Evolutionary conservation across 1,140 invertebrate species (phyloP).

Genomic region (Trichonephila clavipes): DNA sequence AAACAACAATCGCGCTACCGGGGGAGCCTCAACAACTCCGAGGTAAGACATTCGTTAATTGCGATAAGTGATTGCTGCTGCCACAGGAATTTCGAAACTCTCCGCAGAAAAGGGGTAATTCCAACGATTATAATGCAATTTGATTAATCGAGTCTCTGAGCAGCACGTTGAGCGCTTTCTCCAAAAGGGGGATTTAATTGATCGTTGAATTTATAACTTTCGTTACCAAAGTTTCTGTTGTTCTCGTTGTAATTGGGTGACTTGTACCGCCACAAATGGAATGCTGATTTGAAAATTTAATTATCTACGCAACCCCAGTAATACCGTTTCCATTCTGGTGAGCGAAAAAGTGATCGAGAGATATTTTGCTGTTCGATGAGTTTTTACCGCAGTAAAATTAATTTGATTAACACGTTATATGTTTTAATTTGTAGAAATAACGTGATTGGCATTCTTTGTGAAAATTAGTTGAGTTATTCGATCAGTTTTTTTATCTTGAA

Average conservation of each 20-base stretch:
- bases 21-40: neutral
- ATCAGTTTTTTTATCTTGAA: too few species aligned
- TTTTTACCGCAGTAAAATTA: too few species aligned
- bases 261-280: neutral
- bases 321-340: too few species aligned
- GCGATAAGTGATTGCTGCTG: neutral
- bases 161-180: neutral
- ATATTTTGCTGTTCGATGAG: too few species aligned
- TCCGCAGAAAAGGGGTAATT: neutral
- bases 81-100: neutral
- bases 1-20: neutral
- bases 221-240: constrained; percentile 7
- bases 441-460: too few species aligned
- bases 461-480: too few species aligned
- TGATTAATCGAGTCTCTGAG: constrained; percentile 21
- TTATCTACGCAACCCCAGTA: neutral
- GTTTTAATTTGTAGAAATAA: too few species aligned
- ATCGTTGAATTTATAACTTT: neutral
- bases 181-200: neutral
- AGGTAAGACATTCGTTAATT: neutral
- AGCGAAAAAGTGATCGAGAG: too few species aligned
- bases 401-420: too few species aligned
- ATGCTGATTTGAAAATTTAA: neutral
- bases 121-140: constrained; percentile 10
- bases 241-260: neutral